These are phyloP conservation scores for Aegithalos caudatus DNA, from an alignment of 2,113 vertebrate genomes.

Conservation along the genomic window DNA sequence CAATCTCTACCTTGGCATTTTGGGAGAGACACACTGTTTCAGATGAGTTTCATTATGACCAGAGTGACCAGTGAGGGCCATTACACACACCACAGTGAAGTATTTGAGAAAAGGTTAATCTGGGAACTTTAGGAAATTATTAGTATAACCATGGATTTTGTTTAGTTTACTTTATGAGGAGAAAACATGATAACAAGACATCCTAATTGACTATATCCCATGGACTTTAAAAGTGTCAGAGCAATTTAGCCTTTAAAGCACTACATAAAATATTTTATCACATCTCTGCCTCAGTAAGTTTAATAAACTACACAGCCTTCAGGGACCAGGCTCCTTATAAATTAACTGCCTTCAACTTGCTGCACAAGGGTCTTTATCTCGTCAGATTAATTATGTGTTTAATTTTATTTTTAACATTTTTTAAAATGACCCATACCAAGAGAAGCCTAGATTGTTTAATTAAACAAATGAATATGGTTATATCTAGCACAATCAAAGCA, in stretches of 20 bases:
- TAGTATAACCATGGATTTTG: background rate
- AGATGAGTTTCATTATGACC: background rate
- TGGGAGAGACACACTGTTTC: background rate
- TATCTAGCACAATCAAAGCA: slow-evolving; percentile 81
- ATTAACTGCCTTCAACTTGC: slow-evolving; percentile 86
- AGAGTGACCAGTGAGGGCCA: background rate
- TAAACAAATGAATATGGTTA: slow-evolving; percentile 89
- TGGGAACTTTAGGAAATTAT: background rate
- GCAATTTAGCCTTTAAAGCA: slow-evolving; percentile 81
- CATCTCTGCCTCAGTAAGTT: slow-evolving; percentile 84
- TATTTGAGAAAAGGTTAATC: background rate
- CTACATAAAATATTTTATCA: slow-evolving; percentile 91
- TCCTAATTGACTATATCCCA: slow-evolving; percentile 81
- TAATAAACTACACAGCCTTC: slow-evolving; percentile 92
- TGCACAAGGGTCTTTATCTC: slow-evolving; percentile 89
- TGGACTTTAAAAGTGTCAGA: slow-evolving; percentile 77
- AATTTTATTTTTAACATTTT: slow-evolving; percentile 96
- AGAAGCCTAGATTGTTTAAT: slow-evolving; percentile 89
- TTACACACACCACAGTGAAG: background rate
- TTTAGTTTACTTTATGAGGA: slow-evolving; percentile 48
- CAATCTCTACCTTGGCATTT: background rate
- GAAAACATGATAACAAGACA: slow-evolving; percentile 79
- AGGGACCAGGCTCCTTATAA: slow-evolving; percentile 84
- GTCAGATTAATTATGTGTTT: slow-evolving; percentile 95
- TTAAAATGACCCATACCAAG: slow-evolving; percentile 86